Base-by-base conservation (phyloP, 2,888 invertebrate genomes). In the Anaspis maculata region DNA sequence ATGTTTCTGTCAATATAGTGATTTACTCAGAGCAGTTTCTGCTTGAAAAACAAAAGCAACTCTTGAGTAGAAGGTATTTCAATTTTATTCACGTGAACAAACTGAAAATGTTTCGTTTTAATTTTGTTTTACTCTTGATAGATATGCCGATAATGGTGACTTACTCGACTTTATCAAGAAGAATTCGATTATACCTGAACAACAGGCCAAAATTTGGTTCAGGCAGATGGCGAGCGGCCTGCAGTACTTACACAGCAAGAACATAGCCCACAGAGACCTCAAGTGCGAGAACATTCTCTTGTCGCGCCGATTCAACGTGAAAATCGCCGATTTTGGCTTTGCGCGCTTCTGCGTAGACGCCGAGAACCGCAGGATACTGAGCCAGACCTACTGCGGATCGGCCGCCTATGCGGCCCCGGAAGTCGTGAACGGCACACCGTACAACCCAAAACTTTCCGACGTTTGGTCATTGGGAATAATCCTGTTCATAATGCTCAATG, bases 371-470 rank as follows among this genome's bases (percentile, higher is more conserved):
- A 71, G 84, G 21, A 77, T 87, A 3, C 72, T 89, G 34, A 92
- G 92, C 53, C 77, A 83, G 59, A 94, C 95, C 0, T 95, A 87
- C 57, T 95, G 95, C 60, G 95, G 95, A n/a, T 94, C 92, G 3
- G 90, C 92, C 2, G 92, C 94, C 0, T 96, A 96, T 62, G 95
- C 94, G 1, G 90, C 95, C 1, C 95, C 95, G 1, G 95, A 96
- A 68, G 86, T 95, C 2, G 85, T 95, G 25, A 83, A 83, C 55
- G 90, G 90, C 3, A 82, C 80, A 2, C 87, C 89, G 0, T 90
- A 89, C 62, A 86, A 90, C 64, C 88, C 89, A 0, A 88, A 87
- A 64, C 65, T 86, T 43, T 85, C 88, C 9, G 95, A 95, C 60
- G 83, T 92, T 22, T 96, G 95, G 95, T 90, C 91, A 6, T 69